phyloP scores from a whole-genome alignment of 2,797 vertebrate genomes.

The Vultur gryphus region DNA sequence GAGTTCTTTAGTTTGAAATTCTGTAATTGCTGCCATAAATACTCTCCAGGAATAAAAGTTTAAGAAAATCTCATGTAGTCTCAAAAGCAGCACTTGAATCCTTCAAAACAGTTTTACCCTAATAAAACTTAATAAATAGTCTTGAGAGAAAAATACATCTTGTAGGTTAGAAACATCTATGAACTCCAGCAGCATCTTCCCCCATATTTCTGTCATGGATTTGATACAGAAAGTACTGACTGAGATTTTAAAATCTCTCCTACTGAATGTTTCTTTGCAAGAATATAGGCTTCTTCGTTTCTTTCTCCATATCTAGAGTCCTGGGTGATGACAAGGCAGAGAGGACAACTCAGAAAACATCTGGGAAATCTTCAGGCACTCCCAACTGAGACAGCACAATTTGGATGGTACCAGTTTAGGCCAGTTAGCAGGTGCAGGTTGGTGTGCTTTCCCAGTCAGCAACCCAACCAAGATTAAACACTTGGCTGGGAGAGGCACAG shows the following conservation, averaged over 20 bases:
- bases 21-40: neutral
- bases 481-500: neutral
- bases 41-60: neutral
- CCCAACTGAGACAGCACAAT: neutral
- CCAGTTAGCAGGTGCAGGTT: neutral
- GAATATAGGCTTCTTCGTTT: neutral
- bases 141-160: neutral
- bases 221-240: neutral
- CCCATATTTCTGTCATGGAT: neutral
- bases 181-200: neutral
- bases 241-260: neutral
- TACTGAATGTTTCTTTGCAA: neutral
- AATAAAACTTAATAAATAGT: neutral
- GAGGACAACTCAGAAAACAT: neutral
- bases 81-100: neutral
- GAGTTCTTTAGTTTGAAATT: neutral
- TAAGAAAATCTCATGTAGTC: neutral
- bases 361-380: neutral
- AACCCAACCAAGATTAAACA: neutral
- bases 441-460: neutral
- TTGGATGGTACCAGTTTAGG: neutral
- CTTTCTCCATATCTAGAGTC: neutral
- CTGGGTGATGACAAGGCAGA: neutral
- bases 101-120: neutral
- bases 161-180: neutral